Evolutionary conservation across 2,797 vertebrate genomes (phyloP), one percentile per base, ranked within the genome.

Genomic region (Astyanax mexicanus): DNA sequence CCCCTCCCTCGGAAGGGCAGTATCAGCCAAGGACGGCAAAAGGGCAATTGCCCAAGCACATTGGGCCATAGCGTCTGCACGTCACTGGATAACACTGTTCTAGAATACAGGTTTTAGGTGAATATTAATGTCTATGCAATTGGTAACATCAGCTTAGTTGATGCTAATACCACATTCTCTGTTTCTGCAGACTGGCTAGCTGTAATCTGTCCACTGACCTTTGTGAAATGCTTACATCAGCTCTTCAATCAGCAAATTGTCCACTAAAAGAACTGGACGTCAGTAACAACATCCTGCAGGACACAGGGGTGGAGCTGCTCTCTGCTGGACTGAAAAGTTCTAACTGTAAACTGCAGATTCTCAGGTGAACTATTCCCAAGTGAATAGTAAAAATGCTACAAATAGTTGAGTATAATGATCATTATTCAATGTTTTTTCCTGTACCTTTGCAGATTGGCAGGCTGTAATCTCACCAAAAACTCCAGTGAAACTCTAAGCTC

Each of bases 231-330:
- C 35, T 61, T 40, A 37, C 42, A 12, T 74, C 71, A 65, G 71
- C 60, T 40, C 47, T 74, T 54, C 60, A 74, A 13, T 64, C 45
- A 54, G n/a, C 71, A 74, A 65, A 65, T 17, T 74, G 55, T 35
- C n/a, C 23, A 10, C 6, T 74, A 23, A 65, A 9, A 54, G 71
- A 74, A 42, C 71, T 74, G 60, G 71, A 74, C 15, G 12, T 74
- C 11, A 74, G 57, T 54, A 54, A 54, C 47, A 74, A 74, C 45
- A 57, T 38, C 11, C 17, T 74, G 47, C 45, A 27, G 35, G 47
- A 32, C 29, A 8, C 15, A 8, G 71, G 71, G 29, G 60, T 74
- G 17, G 45, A 29, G 23, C 60, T 54, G 2, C 35, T 74, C 3
- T 52, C 45, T 19, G 25, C 21, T 32, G 60, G 47, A 42, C 37